phyloP scores from a whole-genome alignment of 2,797 vertebrate species.

The Scolopax bukidnonensis region DNA sequence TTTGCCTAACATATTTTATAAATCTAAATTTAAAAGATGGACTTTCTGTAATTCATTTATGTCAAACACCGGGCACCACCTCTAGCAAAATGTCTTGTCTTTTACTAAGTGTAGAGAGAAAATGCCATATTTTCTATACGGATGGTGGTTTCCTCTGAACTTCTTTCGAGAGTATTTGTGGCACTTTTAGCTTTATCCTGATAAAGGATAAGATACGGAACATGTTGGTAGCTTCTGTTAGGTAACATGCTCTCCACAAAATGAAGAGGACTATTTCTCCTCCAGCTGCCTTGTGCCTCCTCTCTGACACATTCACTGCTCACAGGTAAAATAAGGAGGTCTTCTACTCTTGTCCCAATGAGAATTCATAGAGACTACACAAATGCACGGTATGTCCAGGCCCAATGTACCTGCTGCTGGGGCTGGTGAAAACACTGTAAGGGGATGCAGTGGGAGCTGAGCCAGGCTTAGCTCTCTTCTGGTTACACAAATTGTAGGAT shows the following conservation, averaged over 20 bases:
- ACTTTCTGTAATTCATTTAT: neutral
- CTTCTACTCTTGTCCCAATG: fast-evolving
- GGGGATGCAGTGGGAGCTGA: neutral
- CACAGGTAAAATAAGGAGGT: neutral
- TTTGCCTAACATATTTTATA: neutral
- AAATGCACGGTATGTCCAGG: neutral
- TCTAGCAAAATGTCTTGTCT: neutral
- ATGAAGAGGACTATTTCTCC: neutral
- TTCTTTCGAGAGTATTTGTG: neutral
- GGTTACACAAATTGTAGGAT: neutral
- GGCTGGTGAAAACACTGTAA: neutral
- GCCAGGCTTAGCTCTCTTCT: neutral
- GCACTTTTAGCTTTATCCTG: neutral
- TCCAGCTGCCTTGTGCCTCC: neutral
- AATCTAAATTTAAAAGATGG: neutral
- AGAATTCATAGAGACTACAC: neutral
- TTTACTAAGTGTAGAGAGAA: neutral
- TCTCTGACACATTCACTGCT: neutral
- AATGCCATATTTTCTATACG: neutral
- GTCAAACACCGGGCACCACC: neutral
- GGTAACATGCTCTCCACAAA: neutral
- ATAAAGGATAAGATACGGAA: neutral
- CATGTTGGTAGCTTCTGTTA: neutral
- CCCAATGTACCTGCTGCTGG: neutral
- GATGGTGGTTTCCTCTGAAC: neutral